Evolutionary conservation across 2,797 vertebrate species (phyloP), one percentile per base, ranked within the genome.

Genomic region (Distichodus sexfasciatus): DNA sequence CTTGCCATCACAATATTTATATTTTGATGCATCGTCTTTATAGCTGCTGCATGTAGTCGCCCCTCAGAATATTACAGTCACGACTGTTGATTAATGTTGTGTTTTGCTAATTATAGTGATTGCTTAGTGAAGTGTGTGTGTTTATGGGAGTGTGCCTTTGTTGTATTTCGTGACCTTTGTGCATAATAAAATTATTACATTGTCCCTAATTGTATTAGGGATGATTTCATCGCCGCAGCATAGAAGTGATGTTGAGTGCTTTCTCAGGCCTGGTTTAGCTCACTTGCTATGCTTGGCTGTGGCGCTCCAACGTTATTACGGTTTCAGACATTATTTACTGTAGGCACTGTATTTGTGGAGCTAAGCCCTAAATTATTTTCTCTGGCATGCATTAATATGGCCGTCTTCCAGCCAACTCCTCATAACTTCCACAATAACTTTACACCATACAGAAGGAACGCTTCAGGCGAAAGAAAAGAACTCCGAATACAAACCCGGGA

Each of bases 291-390:
- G 48, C 65, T 69, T 69, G 65, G 60, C 59, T 9, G 0, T 48
- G 15, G 36, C 15, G 64, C 64, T n/a, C 40, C 54, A 65, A 66
- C 33, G 48, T 55, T 72, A 72, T 66, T 69, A 69, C 24, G 33
- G 26, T 4, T 67, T 47, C 26, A 58, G 66, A 44, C 44, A 17
- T 61, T 53, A 50, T 77, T 77, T 63, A 75, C 51, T 58, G 60
- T 54, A 54, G 46, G 51, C 43, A 26, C 46, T 26, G 26, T 57
- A 35, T 63, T 67, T 26, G 19, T 58, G 61, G 65, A 76, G 48
- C 70, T 36, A 66, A 76, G 51, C 46, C 35, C 19, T 57, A 47
- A 64, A 67, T 70, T 74, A 67, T 71, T 79, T 74, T 48, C 15
- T 59, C 44, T 76, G 73, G 70, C 73, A 47, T 46, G 24, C 40